Conservation (phyloP, 1,140 invertebrate species). For the Drosophila neocordata region DNA sequence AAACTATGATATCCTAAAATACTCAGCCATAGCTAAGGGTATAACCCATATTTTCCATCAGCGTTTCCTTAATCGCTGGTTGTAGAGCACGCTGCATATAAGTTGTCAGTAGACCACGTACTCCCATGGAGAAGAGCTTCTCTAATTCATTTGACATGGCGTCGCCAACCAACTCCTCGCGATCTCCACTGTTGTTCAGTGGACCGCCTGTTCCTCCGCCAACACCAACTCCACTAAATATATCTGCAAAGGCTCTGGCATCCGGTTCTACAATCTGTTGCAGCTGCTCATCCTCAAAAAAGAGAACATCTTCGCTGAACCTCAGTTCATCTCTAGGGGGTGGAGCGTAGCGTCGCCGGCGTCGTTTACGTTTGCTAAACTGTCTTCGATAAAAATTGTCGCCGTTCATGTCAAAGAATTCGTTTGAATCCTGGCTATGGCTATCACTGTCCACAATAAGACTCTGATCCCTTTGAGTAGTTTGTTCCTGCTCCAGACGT, state of each 20-base stretch:
- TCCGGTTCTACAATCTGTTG: conserved; percentile 73
- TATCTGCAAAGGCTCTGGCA: conserved; percentile 76
- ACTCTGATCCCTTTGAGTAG: conserved; percentile 56
- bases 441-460: conserved; percentile 52
- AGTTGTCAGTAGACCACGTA: conserved; percentile 89
- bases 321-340: conserved; percentile 67
- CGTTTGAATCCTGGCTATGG: conserved; percentile 45
- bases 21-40: conserved; percentile 89
- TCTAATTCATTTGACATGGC: conserved; percentile 90
- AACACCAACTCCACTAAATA: conserved; percentile 44
- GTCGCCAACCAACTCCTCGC: conserved; percentile 84
- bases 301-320: conserved; percentile 80
- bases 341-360: conserved; percentile 42
- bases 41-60: conserved; percentile 93
- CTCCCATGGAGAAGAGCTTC: conserved; percentile 90
- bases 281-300: conserved; percentile 72
- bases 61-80: conserved; percentile 91
- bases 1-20: not conserved
- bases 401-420: conserved; percentile 57
- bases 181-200: conserved; percentile 23
- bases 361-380: conserved; percentile 46
- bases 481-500: conserved; percentile 43
- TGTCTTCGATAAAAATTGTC: conserved; percentile 73
- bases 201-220: not conserved
- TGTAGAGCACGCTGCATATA: conserved; percentile 92